Percentiles rank a stretch among this genome's conserved stretches.
These are phyloP conservation scores for Rosalia funebris DNA, from an alignment of 2,888 invertebrate genomes.

Conservation along the genomic window DNA sequence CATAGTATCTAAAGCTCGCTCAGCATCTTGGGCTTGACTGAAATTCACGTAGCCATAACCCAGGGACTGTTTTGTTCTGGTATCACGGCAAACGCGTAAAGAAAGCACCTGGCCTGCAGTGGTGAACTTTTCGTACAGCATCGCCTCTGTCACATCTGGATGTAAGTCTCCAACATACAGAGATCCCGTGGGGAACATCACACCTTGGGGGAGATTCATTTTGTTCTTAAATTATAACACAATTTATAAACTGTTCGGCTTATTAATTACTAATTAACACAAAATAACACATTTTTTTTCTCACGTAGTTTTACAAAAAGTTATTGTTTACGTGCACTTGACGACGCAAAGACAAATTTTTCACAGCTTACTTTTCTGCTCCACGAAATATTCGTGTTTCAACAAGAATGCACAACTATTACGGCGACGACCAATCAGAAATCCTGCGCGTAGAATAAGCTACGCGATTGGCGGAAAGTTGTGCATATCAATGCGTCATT, in stretches of 20 bases:
- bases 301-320: conserved; percentile 36
- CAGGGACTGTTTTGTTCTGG: conserved; percentile 94
- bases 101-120: conserved; percentile 97
- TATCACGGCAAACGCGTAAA: conserved; percentile 97
- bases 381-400: conserved; percentile 8
- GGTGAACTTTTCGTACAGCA: conserved; percentile 99
- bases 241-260: conserved; percentile 36
- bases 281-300: conserved; percentile 35
- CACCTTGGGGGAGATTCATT: conserved; percentile 59
- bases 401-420: not conserved
- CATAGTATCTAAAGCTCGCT: conserved; percentile 99
- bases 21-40: conserved; percentile 98
- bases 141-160: conserved; percentile 97
- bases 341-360: conserved; percentile 37
- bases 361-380: conserved; percentile 23
- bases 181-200: conserved; percentile 92
- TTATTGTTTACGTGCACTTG: conserved; percentile 38
- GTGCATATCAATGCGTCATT: not conserved
- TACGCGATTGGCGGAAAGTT: conserved; percentile 1
- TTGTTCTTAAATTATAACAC: conserved; percentile 39
- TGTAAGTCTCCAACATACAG: conserved; percentile 99
- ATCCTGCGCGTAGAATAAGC: not conserved
- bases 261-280: conserved; percentile 37
- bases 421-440: not conserved
- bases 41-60: conserved; percentile 99